Percentiles rank a stretch among this genome's conserved stretches.
Conservation (phyloP, 2,888 invertebrate genomes). For the Dione vanillae region DNA sequence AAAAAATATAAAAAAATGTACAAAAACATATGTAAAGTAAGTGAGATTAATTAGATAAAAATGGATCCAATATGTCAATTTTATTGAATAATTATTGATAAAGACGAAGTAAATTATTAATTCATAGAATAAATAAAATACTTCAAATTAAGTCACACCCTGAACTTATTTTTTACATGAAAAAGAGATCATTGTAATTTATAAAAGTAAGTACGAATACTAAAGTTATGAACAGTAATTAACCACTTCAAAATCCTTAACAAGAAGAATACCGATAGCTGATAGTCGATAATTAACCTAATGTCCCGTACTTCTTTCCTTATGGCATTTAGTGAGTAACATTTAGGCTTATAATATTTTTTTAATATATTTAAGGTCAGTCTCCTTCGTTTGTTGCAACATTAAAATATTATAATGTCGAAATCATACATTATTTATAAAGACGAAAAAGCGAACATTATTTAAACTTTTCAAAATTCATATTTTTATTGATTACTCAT, state of each 20-base stretch:
- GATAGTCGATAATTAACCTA: not conserved
- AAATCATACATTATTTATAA: not conserved
- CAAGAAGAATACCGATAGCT: not conserved
- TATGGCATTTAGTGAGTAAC: slow-evolving; percentile 14
- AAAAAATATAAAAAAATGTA: no score
- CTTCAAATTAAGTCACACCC: not conserved
- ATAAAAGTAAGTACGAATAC: slow-evolving; percentile 1
- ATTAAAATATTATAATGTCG: not conserved
- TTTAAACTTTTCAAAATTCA: no score
- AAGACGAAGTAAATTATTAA: not conserved
- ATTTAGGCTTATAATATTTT: slow-evolving; percentile 15
- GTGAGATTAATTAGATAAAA: no score
- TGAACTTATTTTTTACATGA: not conserved
- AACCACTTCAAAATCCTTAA: not conserved
- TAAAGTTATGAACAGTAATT: not conserved
- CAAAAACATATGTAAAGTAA: no score
- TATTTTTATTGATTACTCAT: no score
- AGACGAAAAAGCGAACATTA: no score
- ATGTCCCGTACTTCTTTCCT: not conserved
- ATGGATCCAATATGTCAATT: no score
- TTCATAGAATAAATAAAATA: not conserved
- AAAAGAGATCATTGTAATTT: slow-evolving; percentile 14
- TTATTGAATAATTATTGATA: no score
- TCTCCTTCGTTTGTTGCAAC: slow-evolving; percentile 15
- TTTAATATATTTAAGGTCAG: not conserved